Conservation (phyloP, 2,113 vertebrate genomes). For the Aramus guarauna region DNA sequence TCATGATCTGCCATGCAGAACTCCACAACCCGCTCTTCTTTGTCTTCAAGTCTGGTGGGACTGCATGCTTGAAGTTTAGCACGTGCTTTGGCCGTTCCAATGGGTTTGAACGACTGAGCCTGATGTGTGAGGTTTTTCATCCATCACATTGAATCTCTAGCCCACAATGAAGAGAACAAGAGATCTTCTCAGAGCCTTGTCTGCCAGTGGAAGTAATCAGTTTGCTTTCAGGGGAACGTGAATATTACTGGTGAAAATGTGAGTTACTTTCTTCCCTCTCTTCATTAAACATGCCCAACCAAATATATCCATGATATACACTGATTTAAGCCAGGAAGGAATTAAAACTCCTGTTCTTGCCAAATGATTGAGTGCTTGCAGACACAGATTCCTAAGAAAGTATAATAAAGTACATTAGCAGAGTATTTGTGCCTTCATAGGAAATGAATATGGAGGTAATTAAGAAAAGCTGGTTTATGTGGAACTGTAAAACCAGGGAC, state of each 20-base stretch:
- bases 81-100: not conserved
- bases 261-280: not conserved
- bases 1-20: not conserved
- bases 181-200: not conserved
- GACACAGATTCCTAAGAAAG: constrained; percentile 14
- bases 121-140: not conserved
- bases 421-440: constrained; percentile 35
- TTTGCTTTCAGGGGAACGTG: not conserved
- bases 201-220: not conserved
- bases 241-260: not conserved
- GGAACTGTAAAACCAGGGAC: constrained; percentile 43
- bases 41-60: not conserved
- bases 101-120: not conserved
- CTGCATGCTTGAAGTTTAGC: not conserved
- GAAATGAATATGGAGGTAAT: constrained; percentile 57
- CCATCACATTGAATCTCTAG: not conserved
- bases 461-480: constrained; percentile 53
- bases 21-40: not conserved
- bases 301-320: not conserved
- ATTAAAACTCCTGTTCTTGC: constrained; percentile 23
- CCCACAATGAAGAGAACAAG: not conserved
- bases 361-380: constrained; percentile 36
- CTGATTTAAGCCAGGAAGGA: not conserved
- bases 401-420: constrained; percentile 40
- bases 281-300: not conserved